A percentile compares a stretch with the other conserved stretches of the same genome.
Evolutionary conservation across 2,888 invertebrate species (phyloP).

Genomic region (Drosophila conformis): DNA sequence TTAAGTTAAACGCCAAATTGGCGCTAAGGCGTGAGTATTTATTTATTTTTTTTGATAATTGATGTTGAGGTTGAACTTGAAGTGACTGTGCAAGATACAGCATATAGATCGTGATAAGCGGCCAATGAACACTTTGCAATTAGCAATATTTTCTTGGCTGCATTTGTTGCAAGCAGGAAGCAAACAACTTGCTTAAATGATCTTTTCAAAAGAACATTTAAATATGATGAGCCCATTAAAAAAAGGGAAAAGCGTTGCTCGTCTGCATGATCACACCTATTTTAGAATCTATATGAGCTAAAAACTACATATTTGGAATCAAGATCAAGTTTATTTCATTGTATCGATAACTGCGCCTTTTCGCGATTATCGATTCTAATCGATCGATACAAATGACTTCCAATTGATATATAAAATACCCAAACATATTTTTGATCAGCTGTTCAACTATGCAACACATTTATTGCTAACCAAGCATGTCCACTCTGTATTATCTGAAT

Average conservation of each 20-base stretch:
- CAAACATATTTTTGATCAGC: neutral
- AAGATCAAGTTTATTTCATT: neutral
- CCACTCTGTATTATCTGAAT: neutral
- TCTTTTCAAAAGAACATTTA: too few relatives aligned
- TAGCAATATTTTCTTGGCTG: neutral
- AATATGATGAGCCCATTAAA: too few relatives aligned
- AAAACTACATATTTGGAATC: neutral
- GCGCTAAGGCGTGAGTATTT: constrained; percentile 66
- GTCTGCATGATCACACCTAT: too few relatives aligned
- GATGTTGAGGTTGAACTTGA: constrained; percentile 55
- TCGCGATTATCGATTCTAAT: neutral
- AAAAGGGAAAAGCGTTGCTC: too few relatives aligned
- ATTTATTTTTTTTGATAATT: constrained; percentile 48
- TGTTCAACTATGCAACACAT: rapidly evolving
- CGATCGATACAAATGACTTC: neutral
- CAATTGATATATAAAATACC: neutral
- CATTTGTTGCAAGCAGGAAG: neutral
- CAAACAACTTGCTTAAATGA: neutral
- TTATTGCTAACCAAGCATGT: neutral
- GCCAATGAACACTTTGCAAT: constrained; percentile 35
- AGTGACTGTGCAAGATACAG: constrained; percentile 39
- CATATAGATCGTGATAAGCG: constrained; percentile 23
- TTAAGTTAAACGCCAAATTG: constrained; percentile 76
- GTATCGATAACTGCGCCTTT: neutral
- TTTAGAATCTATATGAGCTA: neutral